Percentiles rank a stretch among this genome's conserved stretches.
These are phyloP conservation scores for Novumbra hubbsi DNA, from an alignment of 2,797 vertebrate species.

Conservation along the genomic window DNA sequence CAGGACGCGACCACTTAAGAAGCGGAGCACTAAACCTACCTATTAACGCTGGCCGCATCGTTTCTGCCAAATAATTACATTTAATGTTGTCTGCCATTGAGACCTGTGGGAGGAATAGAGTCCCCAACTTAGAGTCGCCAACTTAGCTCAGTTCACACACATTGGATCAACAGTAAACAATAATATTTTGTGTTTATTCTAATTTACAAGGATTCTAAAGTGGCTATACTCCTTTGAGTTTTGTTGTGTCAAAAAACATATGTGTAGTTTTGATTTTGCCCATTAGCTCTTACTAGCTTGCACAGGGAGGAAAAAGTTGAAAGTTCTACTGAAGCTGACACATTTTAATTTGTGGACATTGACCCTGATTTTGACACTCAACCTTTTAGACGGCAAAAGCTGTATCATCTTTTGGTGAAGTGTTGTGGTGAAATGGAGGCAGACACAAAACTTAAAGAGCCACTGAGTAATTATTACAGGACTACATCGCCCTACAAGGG, in stretches of 20 bases:
- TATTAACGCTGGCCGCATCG: slow-evolving; percentile 7
- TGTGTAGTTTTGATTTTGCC: too few relatives aligned
- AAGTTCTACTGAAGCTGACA: not conserved
- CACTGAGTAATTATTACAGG: not conserved
- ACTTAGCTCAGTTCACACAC: not conserved
- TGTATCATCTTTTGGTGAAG: not conserved
- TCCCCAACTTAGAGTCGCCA: not conserved
- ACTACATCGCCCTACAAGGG: not conserved
- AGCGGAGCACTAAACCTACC: slow-evolving; percentile 12
- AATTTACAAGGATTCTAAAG: not conserved
- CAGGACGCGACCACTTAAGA: slow-evolving; percentile 1
- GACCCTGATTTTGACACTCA: not conserved
- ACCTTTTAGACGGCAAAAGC: not conserved
- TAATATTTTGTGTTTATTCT: not conserved
- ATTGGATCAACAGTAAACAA: not conserved
- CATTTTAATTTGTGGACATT: not conserved
- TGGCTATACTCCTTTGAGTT: not conserved
- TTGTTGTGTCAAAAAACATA: not conserved
- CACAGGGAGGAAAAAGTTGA: not conserved
- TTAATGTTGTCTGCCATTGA: not conserved
- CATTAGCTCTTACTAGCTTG: not conserved
- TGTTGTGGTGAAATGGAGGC: not conserved
- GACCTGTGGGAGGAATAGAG: slow-evolving; percentile 3
- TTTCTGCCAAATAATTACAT: not conserved
- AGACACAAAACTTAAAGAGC: not conserved